Conservation (phyloP, 2,888 invertebrate genomes). For the Hermaeophaga mercurialis region DNA sequence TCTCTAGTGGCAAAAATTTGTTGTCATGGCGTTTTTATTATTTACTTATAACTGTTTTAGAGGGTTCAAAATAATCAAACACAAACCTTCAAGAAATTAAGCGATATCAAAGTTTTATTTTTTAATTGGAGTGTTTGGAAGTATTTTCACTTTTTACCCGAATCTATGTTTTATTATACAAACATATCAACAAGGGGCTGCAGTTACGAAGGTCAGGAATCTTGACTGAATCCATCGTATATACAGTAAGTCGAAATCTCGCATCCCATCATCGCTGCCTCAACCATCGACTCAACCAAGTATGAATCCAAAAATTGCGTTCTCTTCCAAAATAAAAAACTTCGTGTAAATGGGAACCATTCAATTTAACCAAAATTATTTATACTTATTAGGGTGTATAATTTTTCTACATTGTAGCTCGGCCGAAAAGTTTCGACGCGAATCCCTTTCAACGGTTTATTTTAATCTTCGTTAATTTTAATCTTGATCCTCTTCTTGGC, state of each 20-base stretch:
- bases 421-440: slow-evolving; percentile 47
- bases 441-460: slow-evolving; percentile 39
- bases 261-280: slow-evolving; percentile 49
- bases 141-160: too few relatives aligned
- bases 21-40: too few relatives aligned
- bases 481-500: slow-evolving; percentile 55
- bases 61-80: too few relatives aligned
- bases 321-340: slow-evolving; percentile 23
- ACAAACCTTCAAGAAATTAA: too few relatives aligned
- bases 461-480: slow-evolving; percentile 42
- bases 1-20: too few relatives aligned
- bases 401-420: slow-evolving; percentile 58
- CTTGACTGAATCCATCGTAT: slow-evolving; percentile 48
- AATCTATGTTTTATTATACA: slow-evolving; percentile 13
- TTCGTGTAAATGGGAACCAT: slow-evolving; percentile 9
- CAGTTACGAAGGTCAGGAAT: slow-evolving; percentile 47
- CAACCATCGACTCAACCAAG: slow-evolving; percentile 35
- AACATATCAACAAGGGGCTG: slow-evolving; percentile 23
- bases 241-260: slow-evolving; percentile 48
- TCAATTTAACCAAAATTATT: background rate
- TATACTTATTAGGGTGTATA: background rate
- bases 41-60: too few relatives aligned
- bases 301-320: slow-evolving; percentile 13
- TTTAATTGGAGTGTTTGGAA: too few relatives aligned
- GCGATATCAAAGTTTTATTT: too few relatives aligned